Percentiles rank a stretch among this genome's conserved stretches.
Conservation (phyloP, 1,140 invertebrate species). For the Vollenhovia emeryi region DNA sequence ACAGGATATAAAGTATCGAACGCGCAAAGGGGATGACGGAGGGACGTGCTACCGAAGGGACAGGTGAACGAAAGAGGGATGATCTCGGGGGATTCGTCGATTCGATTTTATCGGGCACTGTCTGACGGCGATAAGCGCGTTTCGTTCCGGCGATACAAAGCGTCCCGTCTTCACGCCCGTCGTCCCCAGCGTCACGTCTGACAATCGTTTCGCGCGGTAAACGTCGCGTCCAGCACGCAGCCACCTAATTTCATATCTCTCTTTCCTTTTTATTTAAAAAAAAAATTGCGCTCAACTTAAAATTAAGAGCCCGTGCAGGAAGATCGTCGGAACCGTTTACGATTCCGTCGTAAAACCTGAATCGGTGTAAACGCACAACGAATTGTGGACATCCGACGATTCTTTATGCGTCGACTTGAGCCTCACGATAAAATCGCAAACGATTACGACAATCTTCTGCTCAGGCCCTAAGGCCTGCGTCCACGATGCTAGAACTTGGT, state of each 20-base stretch:
- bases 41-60: slow-evolving; percentile 18
- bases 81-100: not conserved
- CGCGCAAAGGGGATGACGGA: not conserved
- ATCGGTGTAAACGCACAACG: too few species aligned
- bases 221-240: not conserved
- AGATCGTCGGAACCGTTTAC: too few species aligned
- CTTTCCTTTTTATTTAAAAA: too few species aligned
- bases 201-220: not conserved
- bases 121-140: slow-evolving; percentile 24
- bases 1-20: slow-evolving; percentile 44
- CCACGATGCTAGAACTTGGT: too few species aligned
- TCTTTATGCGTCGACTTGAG: too few species aligned
- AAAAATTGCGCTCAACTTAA: not conserved
- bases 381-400: too few species aligned
- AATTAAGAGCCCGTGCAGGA: too few species aligned
- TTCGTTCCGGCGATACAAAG: not conserved
- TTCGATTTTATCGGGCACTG: slow-evolving; percentile 1
- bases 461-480: too few species aligned
- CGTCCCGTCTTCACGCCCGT: not conserved
- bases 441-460: too few species aligned
- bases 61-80: slow-evolving; percentile 1
- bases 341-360: too few species aligned
- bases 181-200: not conserved
- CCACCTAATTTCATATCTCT: not conserved
- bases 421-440: too few species aligned